Evolutionary conservation across 2,113 vertebrate species (phyloP).

Genomic region (Corythornis cristatus): DNA sequence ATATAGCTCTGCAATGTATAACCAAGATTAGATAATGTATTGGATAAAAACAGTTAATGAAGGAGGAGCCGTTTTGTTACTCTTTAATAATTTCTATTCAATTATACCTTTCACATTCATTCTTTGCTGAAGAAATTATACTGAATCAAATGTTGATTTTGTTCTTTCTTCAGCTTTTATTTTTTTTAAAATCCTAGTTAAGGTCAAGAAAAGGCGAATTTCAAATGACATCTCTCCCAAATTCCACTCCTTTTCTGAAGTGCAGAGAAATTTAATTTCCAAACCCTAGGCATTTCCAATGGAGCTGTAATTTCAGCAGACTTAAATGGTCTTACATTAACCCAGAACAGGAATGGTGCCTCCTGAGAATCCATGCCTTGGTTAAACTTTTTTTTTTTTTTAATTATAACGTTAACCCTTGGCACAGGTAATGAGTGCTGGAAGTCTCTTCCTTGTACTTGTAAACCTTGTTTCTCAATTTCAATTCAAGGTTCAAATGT

Average conservation of each 20-base stretch:
- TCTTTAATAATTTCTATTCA: not conserved
- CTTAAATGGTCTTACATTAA: not conserved
- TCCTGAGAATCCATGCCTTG: slow-evolving; percentile 15
- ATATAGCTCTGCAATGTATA: slow-evolving; percentile 27
- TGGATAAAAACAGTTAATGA: slow-evolving; percentile 29
- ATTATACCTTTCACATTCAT: not conserved
- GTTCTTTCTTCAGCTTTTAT: slow-evolving; percentile 14
- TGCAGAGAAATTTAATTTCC: not conserved
- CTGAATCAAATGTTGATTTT: not conserved
- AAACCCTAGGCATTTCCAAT: not conserved
- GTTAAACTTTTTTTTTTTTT: slow-evolving; percentile 61
- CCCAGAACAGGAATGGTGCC: not conserved
- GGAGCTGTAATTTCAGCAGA: not conserved
- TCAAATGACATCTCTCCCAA: not conserved
- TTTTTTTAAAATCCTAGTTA: not conserved
- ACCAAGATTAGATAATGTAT: slow-evolving; percentile 41
- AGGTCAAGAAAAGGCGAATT: slow-evolving; percentile 9
- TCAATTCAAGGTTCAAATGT: slow-evolving; percentile 74
- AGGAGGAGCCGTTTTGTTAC: slow-evolving; percentile 2
- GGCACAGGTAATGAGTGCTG: not conserved
- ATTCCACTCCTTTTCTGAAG: not conserved
- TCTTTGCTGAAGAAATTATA: not conserved
- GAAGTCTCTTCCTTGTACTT: slow-evolving; percentile 52
- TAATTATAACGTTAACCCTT: slow-evolving; percentile 63
- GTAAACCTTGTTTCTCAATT: slow-evolving; percentile 67